Conservation (phyloP, 2,113 vertebrate genomes). For the Sakesphorus luctuosus region DNA sequence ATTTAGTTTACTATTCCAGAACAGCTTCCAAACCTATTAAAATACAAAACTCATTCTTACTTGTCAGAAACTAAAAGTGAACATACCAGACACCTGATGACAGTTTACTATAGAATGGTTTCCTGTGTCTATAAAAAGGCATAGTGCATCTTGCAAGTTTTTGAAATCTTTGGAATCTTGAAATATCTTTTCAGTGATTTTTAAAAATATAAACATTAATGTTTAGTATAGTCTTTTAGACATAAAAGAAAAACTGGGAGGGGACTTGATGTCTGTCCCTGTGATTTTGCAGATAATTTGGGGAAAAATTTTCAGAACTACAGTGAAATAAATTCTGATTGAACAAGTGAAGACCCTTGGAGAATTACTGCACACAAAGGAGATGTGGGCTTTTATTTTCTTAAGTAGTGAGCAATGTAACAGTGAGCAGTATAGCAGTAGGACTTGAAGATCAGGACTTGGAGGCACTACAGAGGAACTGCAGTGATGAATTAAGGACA, state of each 20-base stretch:
- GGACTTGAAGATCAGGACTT: not conserved
- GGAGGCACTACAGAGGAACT: not conserved
- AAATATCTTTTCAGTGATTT: not conserved
- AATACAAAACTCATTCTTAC: not conserved
- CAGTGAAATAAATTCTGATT: not conserved
- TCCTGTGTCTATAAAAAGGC: not conserved
- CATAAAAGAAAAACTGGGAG: not conserved
- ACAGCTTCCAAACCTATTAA: not conserved
- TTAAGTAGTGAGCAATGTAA: not conserved
- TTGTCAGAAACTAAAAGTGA: not conserved
- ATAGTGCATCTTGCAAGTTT: not conserved
- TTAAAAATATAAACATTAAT: not conserved
- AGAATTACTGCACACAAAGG: not conserved
- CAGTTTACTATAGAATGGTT: not conserved
- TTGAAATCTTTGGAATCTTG: not conserved
- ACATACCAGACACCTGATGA: not conserved
- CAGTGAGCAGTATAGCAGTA: not conserved
- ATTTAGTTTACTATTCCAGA: not conserved
- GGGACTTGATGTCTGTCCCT: not conserved
- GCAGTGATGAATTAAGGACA: not conserved
- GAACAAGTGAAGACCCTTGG: not conserved
- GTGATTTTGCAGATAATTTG: not conserved
- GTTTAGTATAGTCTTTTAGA: not conserved
- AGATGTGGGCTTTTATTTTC: not conserved
- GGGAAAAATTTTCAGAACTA: not conserved